Conservation (phyloP, 92 coral and sea anemone species). For the Bergia sp. region DNA sequence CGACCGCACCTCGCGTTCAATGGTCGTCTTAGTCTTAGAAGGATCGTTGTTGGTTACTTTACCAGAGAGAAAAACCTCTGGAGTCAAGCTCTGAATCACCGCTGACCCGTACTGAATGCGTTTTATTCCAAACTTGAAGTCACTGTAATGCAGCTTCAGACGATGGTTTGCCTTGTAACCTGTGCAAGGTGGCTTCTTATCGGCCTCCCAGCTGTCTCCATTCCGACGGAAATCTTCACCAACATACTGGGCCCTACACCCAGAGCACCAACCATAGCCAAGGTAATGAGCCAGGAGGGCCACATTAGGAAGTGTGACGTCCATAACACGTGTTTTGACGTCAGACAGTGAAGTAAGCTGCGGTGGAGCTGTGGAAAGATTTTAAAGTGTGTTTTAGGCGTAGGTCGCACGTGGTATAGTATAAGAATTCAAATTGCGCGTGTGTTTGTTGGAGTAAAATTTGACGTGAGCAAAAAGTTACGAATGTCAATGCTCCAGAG, state of each 20-base stretch:
- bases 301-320: conserved; percentile 51
- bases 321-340: conserved; percentile 65
- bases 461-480: too few species aligned
- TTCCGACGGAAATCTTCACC: conserved; percentile 59
- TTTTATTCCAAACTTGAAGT: conserved; percentile 41
- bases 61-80: conserved; percentile 36
- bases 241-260: conserved; percentile 45
- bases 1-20: conserved; percentile 32
- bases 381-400: too few species aligned
- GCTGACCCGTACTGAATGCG: conserved; percentile 29
- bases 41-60: conserved; percentile 23
- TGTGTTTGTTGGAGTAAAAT: too few species aligned
- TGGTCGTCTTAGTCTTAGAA: neutral
- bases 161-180: conserved; percentile 62
- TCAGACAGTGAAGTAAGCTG: conserved; percentile 37
- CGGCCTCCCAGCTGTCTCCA: conserved; percentile 59
- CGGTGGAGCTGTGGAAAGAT: conserved; percentile 33
- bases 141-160: conserved; percentile 38
- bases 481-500: too few species aligned
- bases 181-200: conserved; percentile 37
- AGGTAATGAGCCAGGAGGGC: conserved; percentile 51
- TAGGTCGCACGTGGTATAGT: too few species aligned
- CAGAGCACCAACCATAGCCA: conserved; percentile 67
- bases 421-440: too few species aligned
- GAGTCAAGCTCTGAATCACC: conserved; percentile 37